Evolutionary conservation across 1,140 invertebrate genomes (phyloP).

Genomic region (Lepidurus couesii): DNA sequence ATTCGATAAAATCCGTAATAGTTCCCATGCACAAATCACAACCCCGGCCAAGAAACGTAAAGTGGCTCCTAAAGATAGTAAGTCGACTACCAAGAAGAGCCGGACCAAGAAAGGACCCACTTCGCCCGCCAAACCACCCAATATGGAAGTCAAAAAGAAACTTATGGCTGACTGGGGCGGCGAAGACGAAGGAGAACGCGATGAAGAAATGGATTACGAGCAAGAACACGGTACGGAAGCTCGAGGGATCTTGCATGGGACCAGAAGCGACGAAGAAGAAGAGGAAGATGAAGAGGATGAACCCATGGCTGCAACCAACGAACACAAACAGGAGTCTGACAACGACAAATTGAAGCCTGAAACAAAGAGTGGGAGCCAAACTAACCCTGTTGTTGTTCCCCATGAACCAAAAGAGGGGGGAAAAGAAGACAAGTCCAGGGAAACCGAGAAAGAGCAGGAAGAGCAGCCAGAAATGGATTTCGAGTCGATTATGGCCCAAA

Average conservation of each 20-base stretch:
- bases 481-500: constrained; percentile 1
- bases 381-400: too few species aligned
- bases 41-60: constrained; percentile 17
- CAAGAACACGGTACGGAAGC: background rate
- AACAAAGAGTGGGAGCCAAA: too few species aligned
- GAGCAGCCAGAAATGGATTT: background rate
- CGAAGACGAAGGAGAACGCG: constrained; percentile 28
- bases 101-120: constrained; percentile 29
- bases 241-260: background rate
- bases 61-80: constrained; percentile 6
- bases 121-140: constrained; percentile 12
- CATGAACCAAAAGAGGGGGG: too few species aligned
- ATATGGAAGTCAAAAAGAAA: constrained; percentile 33
- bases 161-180: constrained; percentile 31
- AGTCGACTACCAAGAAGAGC: background rate
- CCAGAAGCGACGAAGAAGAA: constrained; percentile 29
- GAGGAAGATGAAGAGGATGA: constrained; percentile 11
- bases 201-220: constrained; percentile 12
- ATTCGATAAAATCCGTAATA: constrained; percentile 16
- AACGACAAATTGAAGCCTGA: background rate
- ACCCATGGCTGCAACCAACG: background rate
- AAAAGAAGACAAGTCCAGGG: background rate
- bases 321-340: background rate
- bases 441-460: background rate
- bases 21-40: background rate